Conservation (phyloP, 2,888 invertebrate species). For the Polyommatus icarus region DNA sequence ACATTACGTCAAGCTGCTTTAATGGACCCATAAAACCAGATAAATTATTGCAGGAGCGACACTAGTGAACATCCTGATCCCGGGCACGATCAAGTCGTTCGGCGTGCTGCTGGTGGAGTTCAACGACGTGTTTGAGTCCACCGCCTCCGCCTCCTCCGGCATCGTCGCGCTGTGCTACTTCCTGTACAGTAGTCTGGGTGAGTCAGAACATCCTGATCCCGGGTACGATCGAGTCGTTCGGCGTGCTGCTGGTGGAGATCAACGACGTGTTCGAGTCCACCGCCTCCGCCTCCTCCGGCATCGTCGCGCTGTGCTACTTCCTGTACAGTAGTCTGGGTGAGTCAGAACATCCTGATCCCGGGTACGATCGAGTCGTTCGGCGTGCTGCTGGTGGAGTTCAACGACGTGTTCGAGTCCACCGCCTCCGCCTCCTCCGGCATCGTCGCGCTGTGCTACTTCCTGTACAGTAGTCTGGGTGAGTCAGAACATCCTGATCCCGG, state of each 20-base stretch:
- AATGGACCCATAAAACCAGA: too few relatives aligned
- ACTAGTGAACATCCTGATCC: constrained; percentile 90
- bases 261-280: constrained; percentile 88
- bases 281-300: constrained; percentile 88
- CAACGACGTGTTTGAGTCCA: constrained; percentile 87
- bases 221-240: constrained; percentile 93
- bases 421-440: constrained; percentile 89
- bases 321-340: constrained; percentile 92
- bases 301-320: constrained; percentile 93
- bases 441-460: constrained; percentile 92
- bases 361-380: constrained; percentile 94
- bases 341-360: constrained; percentile 87
- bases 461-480: constrained; percentile 92
- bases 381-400: constrained; percentile 90
- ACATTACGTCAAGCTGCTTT: too few relatives aligned
- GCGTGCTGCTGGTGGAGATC: constrained; percentile 91
- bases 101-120: constrained; percentile 92
- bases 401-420: constrained; percentile 87
- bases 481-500: constrained; percentile 88
- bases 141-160: constrained; percentile 87
- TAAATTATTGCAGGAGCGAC: constrained; percentile 81
- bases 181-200: constrained; percentile 92
- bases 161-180: constrained; percentile 94
- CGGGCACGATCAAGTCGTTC: constrained; percentile 93
- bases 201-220: constrained; percentile 88